phyloP scores from a whole-genome alignment of 2,113 vertebrate genomes.

The Dromiciops gliroides region DNA sequence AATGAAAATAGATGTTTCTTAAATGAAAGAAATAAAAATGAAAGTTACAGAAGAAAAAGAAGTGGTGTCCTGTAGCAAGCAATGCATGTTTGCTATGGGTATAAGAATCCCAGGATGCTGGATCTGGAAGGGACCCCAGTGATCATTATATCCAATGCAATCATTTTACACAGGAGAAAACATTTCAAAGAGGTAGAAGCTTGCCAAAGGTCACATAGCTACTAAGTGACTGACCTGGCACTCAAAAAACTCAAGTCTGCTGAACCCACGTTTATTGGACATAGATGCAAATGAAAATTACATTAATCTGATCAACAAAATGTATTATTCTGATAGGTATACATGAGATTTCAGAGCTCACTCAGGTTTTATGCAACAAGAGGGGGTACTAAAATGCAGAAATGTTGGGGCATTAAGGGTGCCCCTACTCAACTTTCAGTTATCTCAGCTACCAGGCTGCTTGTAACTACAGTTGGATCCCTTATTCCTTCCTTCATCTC shows the following conservation, averaged over 20 bases:
- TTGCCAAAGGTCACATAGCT: background rate
- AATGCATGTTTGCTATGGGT: background rate
- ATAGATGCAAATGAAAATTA: background rate
- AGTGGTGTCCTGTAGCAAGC: background rate
- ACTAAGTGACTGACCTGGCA: background rate
- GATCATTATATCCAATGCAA: background rate
- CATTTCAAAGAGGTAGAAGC: background rate
- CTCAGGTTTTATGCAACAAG: background rate
- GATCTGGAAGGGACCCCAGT: background rate
- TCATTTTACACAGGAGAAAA: background rate
- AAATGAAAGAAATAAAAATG: background rate
- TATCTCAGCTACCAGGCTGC: background rate
- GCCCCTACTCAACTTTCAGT: background rate
- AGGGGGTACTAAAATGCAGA: background rate
- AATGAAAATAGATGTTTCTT: background rate
- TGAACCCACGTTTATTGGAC: background rate
- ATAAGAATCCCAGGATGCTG: background rate
- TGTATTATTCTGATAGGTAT: background rate
- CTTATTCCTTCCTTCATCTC: background rate
- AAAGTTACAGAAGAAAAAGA: background rate
- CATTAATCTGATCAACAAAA: background rate
- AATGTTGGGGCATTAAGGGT: background rate
- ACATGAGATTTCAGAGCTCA: background rate
- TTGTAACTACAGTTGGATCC: background rate
- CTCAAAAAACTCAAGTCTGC: background rate